Base-by-base conservation (phyloP, 2,113 vertebrate genomes). In the Regulus satrapa region DNA sequence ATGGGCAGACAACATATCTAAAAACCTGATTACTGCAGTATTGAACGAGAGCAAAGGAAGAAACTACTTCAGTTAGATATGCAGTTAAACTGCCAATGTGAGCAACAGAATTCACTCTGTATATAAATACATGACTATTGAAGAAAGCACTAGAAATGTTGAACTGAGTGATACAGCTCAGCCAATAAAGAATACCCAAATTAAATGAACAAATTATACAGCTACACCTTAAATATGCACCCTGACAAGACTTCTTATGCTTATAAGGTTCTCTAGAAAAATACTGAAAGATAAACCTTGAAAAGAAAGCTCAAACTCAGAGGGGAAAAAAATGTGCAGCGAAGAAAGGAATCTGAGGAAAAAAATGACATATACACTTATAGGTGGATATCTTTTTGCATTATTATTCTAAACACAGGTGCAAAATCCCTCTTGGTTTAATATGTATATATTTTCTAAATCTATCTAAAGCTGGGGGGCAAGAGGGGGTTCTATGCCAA, bases 61-160 rank as follows among this genome's bases (percentile, higher is more conserved):
- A 92, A 97, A 69, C 90, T 94, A 91, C 92, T 97, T 90, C 63
- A 88, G 89, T 80, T 95, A 96, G 93, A 97, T 95, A 94, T 18
- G 56, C 71, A 90, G 86, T 95, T 95, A 96, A 97, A 45, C 48
- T 92, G 83, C 81, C 77, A 93, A 56, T 82, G 58, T 69, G 26
- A 89, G n/a, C 88, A 86, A 84, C 45, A 90, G 89, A 96, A 92
- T 96, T 96, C 95, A 84, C 90, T 73, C 45, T 91, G 28, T 80
- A 38, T 64, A 34, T 94, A 68, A 63, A 75, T 79, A 31, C 76
- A 67, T 73, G 75, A 85, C 48, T 92, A 73, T 66, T 86, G 66
- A 93, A 97, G 75, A 92, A 95, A 96, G 20, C 12, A 69, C 25
- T 43, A 91, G 77, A 94, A 97, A 93, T 76, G 52, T 83, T 93